Evolutionary conservation across 2,888 invertebrate species (phyloP), one percentile per base, ranked within the genome.

Genomic region (Aphrophora alni): DNA sequence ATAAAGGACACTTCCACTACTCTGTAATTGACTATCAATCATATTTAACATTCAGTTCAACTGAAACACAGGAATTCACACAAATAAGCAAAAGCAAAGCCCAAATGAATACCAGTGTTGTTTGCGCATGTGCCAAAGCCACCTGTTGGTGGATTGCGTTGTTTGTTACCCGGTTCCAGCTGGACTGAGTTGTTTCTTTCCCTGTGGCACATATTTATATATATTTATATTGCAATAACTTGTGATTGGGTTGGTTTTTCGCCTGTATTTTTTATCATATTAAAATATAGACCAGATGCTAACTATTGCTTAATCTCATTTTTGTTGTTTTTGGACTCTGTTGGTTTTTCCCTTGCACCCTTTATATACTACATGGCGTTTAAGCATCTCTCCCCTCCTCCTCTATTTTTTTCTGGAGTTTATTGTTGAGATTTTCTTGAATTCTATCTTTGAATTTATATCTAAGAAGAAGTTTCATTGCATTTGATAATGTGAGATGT

Each of bases 311-410:
- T 17, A 0, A 28, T 25, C 26, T 38, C 1, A 75, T 14, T 51
- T 21, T 33, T 33, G 8, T 21, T 38, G 5, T 44, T 75, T 27
- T 77, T 77, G 70, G 77, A 77, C 77, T 28, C 28, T 70, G 70
- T 77, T 77, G 77, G 70, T 77, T 69, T 77, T 70, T 77, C 77
- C 77, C 77, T 25, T 77, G 77, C 21, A 70, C 71, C 70, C 70
- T 75, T 33, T 8, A 33, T 33, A 33, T n/a, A n/a, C n/a, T n/a
- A n/a, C n/a, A n/a, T n/a, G n/a, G n/a, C n/a, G n/a, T n/a, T n/a
- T n/a, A n/a, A n/a, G n/a, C n/a, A n/a, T n/a, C n/a, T n/a, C n/a
- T n/a, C n/a, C n/a, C n/a, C n/a, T n/a, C n/a, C n/a, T n/a, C n/a
- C n/a, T n/a, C n/a, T n/a, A n/a, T n/a, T n/a, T n/a, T n/a, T n/a